These are phyloP conservation scores for Echinometra lucunter DNA, from an alignment of 53 echinoderm and acorn worm genomes.

Conservation along the genomic window DNA sequence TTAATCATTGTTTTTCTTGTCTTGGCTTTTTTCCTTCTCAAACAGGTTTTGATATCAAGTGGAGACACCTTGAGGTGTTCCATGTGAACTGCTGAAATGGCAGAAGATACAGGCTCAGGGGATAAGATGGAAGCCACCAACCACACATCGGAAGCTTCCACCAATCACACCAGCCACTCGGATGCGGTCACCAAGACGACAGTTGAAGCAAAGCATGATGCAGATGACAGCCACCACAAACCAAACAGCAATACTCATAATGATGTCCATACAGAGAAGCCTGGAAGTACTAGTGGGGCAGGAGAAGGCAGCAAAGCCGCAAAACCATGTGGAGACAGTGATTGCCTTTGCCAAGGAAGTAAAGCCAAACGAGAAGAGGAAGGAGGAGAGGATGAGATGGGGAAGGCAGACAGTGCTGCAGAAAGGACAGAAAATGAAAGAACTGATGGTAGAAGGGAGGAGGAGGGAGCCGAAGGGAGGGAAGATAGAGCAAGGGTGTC, in stretches of 20 bases:
- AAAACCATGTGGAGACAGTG: not conserved
- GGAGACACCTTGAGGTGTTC: not conserved
- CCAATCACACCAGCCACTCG: slow-evolving; percentile 36
- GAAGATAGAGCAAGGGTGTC: not conserved
- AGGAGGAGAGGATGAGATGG: slow-evolving; percentile 18
- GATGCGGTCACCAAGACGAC: not conserved
- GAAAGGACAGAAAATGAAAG: slow-evolving; percentile 44
- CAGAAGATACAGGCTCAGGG: slow-evolving; percentile 56
- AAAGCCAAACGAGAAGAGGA: slow-evolving; percentile 25
- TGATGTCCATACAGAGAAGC: slow-evolving; percentile 12
- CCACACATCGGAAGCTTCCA: slow-evolving; percentile 25
- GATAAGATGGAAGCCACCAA: slow-evolving; percentile 57
- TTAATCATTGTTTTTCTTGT: not conserved
- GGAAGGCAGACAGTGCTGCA: not conserved
- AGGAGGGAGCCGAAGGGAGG: not conserved
- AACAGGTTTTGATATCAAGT: not conserved
- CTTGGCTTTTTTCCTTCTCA: not conserved
- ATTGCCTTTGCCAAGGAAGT: not conserved
- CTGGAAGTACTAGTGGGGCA: not conserved
- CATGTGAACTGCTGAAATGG: not conserved
- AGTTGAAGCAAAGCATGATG: not conserved
- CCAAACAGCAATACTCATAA: slow-evolving; percentile 2
- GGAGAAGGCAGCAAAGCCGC: not conserved
- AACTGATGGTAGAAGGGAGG: slow-evolving; percentile 34
- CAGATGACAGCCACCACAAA: not conserved